phyloP scores from a whole-genome alignment of 2,113 vertebrate species.

The Chionodraco myersi region DNA sequence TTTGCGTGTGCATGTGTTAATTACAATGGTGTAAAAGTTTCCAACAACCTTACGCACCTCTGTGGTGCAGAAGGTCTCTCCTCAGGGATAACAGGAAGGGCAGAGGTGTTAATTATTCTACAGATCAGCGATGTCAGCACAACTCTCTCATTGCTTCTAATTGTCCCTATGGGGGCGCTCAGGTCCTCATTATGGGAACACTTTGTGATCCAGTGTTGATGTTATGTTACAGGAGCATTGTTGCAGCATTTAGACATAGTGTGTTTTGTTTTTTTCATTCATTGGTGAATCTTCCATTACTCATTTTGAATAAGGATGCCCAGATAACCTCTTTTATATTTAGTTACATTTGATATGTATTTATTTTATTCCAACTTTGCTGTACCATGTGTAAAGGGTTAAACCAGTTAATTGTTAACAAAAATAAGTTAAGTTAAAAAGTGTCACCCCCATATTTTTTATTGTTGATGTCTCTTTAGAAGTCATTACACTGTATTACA shows the following conservation, averaged over 20 bases:
- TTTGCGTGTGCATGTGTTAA: conserved; percentile 33
- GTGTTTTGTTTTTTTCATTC: conserved; percentile 19
- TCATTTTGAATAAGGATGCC: conserved; percentile 8
- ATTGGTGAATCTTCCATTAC: not conserved
- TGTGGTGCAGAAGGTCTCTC: conserved; percentile 62
- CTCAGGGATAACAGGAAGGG: conserved; percentile 74
- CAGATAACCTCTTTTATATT: not conserved
- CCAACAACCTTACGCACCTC: conserved; percentile 48
- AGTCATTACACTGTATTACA: too few relatives aligned
- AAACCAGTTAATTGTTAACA: too few relatives aligned
- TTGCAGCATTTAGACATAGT: conserved; percentile 25
- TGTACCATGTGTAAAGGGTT: not conserved
- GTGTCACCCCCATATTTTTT: too few relatives aligned
- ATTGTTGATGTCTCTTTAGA: too few relatives aligned
- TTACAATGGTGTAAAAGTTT: conserved; percentile 55
- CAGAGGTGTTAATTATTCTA: conserved; percentile 84
- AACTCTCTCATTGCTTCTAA: conserved; percentile 82
- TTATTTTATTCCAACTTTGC: not conserved
- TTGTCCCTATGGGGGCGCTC: conserved; percentile 77
- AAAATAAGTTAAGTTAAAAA: too few relatives aligned
- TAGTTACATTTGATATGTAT: too few relatives aligned
- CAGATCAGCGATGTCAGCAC: conserved; percentile 80
- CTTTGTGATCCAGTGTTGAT: conserved; percentile 61
- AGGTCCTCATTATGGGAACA: conserved; percentile 75
- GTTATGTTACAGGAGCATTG: conserved; percentile 55